Conservation (phyloP, 2,797 vertebrate genomes). For the Lophura swinhoii region DNA sequence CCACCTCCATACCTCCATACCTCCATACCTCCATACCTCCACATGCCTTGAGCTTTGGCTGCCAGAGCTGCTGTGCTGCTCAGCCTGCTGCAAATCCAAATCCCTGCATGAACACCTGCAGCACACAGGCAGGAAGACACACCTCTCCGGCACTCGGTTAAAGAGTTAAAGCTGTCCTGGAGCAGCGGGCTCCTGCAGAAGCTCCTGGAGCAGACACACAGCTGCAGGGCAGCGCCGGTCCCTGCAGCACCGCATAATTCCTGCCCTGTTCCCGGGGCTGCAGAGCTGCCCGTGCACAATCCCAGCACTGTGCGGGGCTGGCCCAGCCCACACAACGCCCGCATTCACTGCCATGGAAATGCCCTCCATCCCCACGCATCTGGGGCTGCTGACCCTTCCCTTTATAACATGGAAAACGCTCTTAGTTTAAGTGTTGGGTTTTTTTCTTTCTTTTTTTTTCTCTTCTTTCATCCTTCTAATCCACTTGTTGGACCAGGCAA, state of each 20-base stretch:
- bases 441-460: neutral
- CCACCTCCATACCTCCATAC: neutral
- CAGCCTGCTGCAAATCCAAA: neutral
- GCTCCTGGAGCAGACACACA: constrained; percentile 22
- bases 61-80: neutral
- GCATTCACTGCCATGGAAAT: constrained; percentile 61
- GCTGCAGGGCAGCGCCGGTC: constrained; percentile 66
- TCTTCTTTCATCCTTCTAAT: neutral
- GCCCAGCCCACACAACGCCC: constrained; percentile 34
- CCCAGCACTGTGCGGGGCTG: constrained; percentile 58
- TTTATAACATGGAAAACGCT: neutral
- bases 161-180: constrained; percentile 59
- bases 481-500: neutral
- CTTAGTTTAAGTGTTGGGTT: rapidly evolving
- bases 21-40: neutral
- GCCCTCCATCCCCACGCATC: neutral
- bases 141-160: neutral
- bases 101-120: neutral
- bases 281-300: constrained; percentile 47
- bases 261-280: constrained; percentile 66
- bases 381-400: neutral
- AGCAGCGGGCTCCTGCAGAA: constrained; percentile 26
- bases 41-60: neutral
- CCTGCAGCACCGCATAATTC: constrained; percentile 56
- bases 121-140: neutral